Base-by-base conservation (phyloP, 2,888 invertebrate genomes). In the Exocentrus adspersus region DNA sequence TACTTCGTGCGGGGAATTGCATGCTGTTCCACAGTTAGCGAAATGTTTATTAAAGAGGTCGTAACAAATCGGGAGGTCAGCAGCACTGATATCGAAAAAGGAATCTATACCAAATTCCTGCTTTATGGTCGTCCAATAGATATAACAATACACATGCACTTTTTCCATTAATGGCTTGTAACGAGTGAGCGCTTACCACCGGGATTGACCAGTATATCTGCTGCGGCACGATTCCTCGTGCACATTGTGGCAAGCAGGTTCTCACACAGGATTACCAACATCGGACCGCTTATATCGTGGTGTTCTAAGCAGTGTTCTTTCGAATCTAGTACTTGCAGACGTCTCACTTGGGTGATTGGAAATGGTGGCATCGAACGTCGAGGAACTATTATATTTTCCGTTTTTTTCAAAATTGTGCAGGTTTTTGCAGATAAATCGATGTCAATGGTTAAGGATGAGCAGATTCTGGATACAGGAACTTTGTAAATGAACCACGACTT, bases 151-250 rank as follows among this genome's bases (percentile, higher is more conserved):
- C 71, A 70, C 54, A 51, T 61, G 60, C 45, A 58, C 46, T 71
- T 75, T 74, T 75, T 75, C 67, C 70, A 66, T 72, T 72, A 75
- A 74, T 76, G 70, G 75, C 72, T 69, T 73, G 74, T 72, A 76
- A 77, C 74, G 71, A 77, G 76, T 76, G 77, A 77, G 72, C 75
- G 72, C 73, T 77, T 78, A 79, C 79, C 79, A 79, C 79, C 79
- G 75, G 78, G 77, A 77, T 78, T 75, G 79, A 78, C 77, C 77
- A 77, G 78, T 77, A 78, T 78, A 77, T 78, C 75, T 78, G 73
- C 74, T 70, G 65, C 65, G 68, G 77, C 77, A 79, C 78, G 78
- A 78, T 74, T 54, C 73, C 72, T 77, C 78, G 77, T 78, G 78
- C 77, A 77, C 75, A 76, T 74, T 77, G 75, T 76, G 72, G 74